Evolutionary conservation across 2,797 vertebrate genomes (phyloP).

Genomic region (Synanceia verrucosa): DNA sequence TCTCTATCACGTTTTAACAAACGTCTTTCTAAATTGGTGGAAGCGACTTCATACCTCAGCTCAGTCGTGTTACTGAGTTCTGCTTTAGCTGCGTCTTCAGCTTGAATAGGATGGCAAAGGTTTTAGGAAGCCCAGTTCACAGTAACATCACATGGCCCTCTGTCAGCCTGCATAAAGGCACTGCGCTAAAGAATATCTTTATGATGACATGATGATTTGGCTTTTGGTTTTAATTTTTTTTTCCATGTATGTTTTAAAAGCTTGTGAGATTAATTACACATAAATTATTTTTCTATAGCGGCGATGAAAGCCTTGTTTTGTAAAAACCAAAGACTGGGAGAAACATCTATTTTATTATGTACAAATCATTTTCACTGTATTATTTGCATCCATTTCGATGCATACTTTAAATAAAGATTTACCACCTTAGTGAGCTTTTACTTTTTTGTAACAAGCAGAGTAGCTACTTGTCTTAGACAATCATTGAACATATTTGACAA

Average conservation of each 20-base stretch:
- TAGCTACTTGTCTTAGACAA: neutral
- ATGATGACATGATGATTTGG: neutral
- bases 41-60: neutral
- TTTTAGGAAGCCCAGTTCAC: neutral
- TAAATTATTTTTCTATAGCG: slow-evolving; percentile 80
- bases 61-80: neutral
- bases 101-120: slow-evolving; percentile 1
- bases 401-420: slow-evolving; percentile 69
- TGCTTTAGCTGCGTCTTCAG: slow-evolving; percentile 5
- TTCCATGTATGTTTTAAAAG: slow-evolving; percentile 14
- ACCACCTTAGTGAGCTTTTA: slow-evolving; percentile 32
- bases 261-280: slow-evolving; percentile 54
- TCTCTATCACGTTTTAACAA: slow-evolving; percentile 14
- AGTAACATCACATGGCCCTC: neutral
- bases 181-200: neutral
- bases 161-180: neutral
- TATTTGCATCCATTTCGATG: slow-evolving; percentile 60
- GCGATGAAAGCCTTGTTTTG: slow-evolving; percentile 56
- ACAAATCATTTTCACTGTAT: slow-evolving; percentile 53
- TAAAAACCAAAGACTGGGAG: slow-evolving; percentile 79
- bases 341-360: slow-evolving; percentile 78
- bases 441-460: neutral
- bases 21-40: slow-evolving; percentile 29
- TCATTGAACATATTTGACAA: too few relatives aligned
- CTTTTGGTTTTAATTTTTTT: slow-evolving; percentile 20